Evolutionary conservation across 2,888 invertebrate species (phyloP).

Genomic region (Tipula helvola): DNA sequence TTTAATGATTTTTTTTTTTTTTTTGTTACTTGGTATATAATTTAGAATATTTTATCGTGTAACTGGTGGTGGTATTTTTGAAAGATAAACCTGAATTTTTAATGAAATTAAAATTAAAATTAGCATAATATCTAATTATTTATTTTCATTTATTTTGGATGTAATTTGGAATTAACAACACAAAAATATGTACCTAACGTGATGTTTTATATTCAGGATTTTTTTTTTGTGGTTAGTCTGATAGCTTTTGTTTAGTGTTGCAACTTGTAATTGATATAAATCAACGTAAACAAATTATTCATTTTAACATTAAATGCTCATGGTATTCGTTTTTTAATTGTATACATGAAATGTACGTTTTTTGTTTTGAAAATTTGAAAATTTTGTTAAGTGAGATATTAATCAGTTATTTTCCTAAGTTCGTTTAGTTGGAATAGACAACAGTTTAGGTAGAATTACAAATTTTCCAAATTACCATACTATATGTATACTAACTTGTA

Average conservation of each 20-base stretch:
- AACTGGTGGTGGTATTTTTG: not conserved
- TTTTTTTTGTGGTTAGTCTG: not conserved
- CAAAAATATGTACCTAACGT: not conserved
- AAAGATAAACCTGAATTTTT: not conserved
- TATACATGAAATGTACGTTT: not conserved
- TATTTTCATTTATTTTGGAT: not conserved
- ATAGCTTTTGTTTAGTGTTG: not conserved
- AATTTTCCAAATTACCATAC: too few species aligned
- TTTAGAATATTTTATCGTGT: not conserved
- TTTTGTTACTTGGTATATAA: not conserved
- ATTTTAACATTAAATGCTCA: not conserved
- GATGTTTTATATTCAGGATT: not conserved
- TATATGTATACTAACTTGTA: too few species aligned
- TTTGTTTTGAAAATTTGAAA: too few species aligned
- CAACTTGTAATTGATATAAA: not conserved
- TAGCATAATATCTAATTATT: not conserved
- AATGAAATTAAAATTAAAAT: not conserved
- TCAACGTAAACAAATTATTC: not conserved
- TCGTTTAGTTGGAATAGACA: too few species aligned
- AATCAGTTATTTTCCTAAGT: too few species aligned
- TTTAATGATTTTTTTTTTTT: not conserved
- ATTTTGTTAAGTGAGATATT: too few species aligned
- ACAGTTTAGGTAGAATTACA: too few species aligned
- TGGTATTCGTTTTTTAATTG: not conserved
- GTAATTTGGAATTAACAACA: not conserved